Base-by-base conservation (phyloP, 2,113 vertebrate genomes). In the Prunella fulvescens region DNA sequence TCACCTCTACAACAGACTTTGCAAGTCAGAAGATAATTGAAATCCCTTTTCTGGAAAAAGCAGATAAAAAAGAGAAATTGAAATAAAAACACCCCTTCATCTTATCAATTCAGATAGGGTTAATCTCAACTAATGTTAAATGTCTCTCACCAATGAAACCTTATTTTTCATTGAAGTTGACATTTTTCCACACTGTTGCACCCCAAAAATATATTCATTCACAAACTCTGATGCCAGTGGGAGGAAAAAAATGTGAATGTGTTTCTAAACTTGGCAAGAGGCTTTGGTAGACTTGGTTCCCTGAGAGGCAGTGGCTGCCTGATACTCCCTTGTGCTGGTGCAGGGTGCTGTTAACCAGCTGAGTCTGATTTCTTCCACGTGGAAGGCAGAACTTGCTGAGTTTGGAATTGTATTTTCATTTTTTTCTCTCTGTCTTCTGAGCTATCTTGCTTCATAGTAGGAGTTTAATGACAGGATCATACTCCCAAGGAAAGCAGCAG, bases 21-120 rank as follows among this genome's bases (percentile, higher is more conserved):
- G 0, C 28, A 65, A 89, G n/a, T 65, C n/a, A 61, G n/a, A 92
- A 87, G 69, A 69, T n/a, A 51, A 51, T 54, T 19, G 48, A 83
- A 90, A 73, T 50, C 5, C 14, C 12, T 61, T 40, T 60, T 56
- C 76, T 39, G 19, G 74, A 77, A 86, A 86, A n/a, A 31, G 3
- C 13, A 51, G 25, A n/a, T 66, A 79, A 48, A 71, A 14, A 47
- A 42, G n/a, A n/a, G n/a, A 11, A 54, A 40, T 29, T 28, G 16
- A 53, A 39, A 60, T 40, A 19, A 82, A 23, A 6, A 0, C 0
- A n/a, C 19, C 1, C 22, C 47, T 79, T 56, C 4, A 12, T 85
- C 10, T 76, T 81, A n/a, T 5, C 7, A 70, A 12, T 20, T 65
- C 28, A 33, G 0, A 47, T 57, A 42, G 31, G 12, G 14, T 42